Conservation (phyloP, 2,888 invertebrate genomes). For the Cantharis nigra region DNA sequence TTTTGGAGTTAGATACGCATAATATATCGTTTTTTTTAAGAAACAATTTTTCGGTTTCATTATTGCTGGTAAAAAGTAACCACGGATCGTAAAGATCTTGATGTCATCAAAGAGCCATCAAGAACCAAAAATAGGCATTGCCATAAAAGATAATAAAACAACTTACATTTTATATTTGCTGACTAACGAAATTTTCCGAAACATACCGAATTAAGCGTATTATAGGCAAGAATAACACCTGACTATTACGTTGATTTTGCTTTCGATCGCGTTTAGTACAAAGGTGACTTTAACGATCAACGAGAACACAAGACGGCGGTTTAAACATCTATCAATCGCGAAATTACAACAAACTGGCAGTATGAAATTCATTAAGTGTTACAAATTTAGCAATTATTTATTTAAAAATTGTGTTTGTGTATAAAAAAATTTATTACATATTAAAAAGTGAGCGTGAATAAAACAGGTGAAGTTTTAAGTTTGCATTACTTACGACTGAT, state of each 20-base stretch:
- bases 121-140: background rate
- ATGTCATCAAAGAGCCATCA: background rate
- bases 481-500: slow-evolving; percentile 31
- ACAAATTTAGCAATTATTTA: slow-evolving; percentile 4
- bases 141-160: background rate
- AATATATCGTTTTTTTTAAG: too few relatives aligned
- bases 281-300: slow-evolving; percentile 33
- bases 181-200: slow-evolving; percentile 11
- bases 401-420: slow-evolving; percentile 7
- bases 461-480: slow-evolving; percentile 33
- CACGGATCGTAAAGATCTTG: background rate
- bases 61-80: background rate
- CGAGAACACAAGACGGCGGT: slow-evolving; percentile 24
- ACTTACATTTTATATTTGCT: background rate
- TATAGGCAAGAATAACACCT: slow-evolving; percentile 16
- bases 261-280: slow-evolving; percentile 31
- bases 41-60: background rate
- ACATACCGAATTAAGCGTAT: slow-evolving; percentile 6
- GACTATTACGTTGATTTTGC: slow-evolving; percentile 34
- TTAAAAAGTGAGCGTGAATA: slow-evolving; percentile 23
- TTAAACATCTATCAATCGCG: slow-evolving; percentile 17
- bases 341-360: slow-evolving; percentile 20
- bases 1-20: too few relatives aligned
- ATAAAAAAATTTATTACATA: background rate
- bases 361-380: slow-evolving; percentile 22